Evolutionary conservation across 2,113 vertebrate genomes (phyloP).

Genomic region (Emydura subglobosa): DNA sequence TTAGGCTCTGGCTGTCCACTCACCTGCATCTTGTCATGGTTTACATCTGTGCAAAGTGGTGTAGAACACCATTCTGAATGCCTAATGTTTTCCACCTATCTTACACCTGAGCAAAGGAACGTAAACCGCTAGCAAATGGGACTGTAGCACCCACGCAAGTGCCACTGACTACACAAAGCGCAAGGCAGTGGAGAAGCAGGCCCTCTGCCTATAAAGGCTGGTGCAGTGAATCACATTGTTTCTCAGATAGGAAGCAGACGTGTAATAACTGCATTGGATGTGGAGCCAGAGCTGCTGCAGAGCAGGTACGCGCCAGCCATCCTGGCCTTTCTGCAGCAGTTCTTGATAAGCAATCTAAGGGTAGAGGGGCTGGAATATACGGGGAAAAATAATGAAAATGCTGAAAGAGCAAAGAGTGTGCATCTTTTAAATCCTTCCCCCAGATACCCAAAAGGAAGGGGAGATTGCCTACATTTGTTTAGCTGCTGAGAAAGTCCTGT

Average conservation of each 20-base stretch:
- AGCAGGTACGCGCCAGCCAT: background rate
- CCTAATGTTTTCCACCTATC: background rate
- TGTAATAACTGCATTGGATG: background rate
- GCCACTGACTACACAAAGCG: background rate
- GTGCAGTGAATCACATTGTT: slow-evolving; percentile 44
- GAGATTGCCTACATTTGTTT: background rate
- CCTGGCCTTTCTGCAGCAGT: background rate
- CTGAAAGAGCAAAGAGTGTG: background rate
- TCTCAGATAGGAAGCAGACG: background rate
- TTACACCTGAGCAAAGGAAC: background rate
- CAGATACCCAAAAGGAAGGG: background rate
- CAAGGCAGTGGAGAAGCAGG: background rate
- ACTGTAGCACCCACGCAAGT: background rate
- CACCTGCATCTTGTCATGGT: background rate
- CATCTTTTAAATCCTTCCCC: background rate
- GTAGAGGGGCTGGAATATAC: background rate
- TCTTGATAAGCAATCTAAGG: background rate
- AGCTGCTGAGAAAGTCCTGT: background rate
- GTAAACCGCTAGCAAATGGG: background rate
- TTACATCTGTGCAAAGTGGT: slow-evolving; percentile 14
- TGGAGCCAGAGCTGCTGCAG: background rate
- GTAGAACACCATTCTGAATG: background rate
- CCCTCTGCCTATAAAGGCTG: background rate
- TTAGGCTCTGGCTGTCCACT: background rate
- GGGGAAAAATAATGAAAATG: background rate